These are phyloP conservation scores for Rhabdomys pumilio DNA, from an alignment of 2,797 vertebrate species.

Conservation along the genomic window DNA sequence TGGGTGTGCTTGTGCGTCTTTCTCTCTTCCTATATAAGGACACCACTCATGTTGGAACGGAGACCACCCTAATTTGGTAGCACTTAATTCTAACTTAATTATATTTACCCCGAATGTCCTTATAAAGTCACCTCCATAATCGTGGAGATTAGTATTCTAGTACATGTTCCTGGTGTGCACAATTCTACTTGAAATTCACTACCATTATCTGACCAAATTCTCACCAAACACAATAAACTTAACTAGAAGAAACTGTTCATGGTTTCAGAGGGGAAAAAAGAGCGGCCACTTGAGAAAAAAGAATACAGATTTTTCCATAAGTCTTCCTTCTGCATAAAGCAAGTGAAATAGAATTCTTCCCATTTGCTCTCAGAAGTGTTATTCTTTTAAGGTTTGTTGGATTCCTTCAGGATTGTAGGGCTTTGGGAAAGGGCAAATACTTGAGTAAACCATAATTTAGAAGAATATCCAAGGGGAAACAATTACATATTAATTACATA, in stretches of 20 bases:
- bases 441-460: slow-evolving; percentile 12
- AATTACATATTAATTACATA: neutral
- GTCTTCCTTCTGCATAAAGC: neutral
- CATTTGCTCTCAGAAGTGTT: neutral
- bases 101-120: neutral
- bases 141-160: neutral
- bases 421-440: neutral
- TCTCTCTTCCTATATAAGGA: neutral
- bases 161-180: neutral
- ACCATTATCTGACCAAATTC: slow-evolving; percentile 4
- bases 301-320: neutral
- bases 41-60: neutral
- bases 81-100: neutral
- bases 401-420: neutral
- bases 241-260: neutral
- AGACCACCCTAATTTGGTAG: neutral
- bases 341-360: neutral
- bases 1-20: neutral
- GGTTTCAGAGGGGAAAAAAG: neutral
- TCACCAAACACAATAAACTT: neutral
- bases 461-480: neutral
- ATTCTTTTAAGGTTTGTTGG: slow-evolving; percentile 18
- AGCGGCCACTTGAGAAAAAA: neutral
- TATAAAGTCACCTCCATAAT: neutral
- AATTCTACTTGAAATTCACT: neutral